Percentiles rank a stretch among this genome's conserved stretches.
Conservation (phyloP, 2,113 vertebrate species). For the Daubentonia madagascariensis region DNA sequence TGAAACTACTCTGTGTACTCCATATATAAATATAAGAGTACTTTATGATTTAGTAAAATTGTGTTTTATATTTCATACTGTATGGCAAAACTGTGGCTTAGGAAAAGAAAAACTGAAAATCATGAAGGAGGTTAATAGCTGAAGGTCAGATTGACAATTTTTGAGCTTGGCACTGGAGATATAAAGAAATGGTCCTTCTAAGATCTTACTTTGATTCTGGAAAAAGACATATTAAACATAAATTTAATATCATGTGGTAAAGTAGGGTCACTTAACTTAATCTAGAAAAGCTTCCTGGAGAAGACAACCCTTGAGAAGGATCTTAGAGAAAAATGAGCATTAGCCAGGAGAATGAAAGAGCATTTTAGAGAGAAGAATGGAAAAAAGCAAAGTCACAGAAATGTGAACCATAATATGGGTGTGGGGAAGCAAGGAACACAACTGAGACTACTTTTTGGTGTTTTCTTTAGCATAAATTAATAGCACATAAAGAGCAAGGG, state of each 20-base stretch:
- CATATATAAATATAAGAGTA: background rate
- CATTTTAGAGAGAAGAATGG: background rate
- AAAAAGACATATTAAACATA: background rate
- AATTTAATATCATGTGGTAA: background rate
- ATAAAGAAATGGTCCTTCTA: background rate
- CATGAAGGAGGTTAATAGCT: background rate
- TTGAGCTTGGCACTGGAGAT: background rate
- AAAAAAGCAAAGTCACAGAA: background rate
- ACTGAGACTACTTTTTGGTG: background rate
- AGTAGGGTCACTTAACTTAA: background rate
- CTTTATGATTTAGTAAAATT: conserved; percentile 1
- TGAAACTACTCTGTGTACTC: background rate
- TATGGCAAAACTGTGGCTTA: background rate
- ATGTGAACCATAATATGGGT: background rate
- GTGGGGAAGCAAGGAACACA: background rate
- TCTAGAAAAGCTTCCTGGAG: background rate
- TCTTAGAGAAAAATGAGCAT: background rate
- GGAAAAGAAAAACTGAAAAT: background rate
- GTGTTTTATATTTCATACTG: background rate
- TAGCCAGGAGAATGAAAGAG: background rate
- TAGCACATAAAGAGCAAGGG: background rate
- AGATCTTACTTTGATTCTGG: background rate
- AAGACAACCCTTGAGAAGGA: background rate
- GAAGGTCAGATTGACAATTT: background rate
- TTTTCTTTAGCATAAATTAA: background rate